Evolutionary conservation across 2,797 vertebrate genomes (phyloP), one percentile per base, ranked within the genome.

Genomic region (Kryptopterus vitreolus): DNA sequence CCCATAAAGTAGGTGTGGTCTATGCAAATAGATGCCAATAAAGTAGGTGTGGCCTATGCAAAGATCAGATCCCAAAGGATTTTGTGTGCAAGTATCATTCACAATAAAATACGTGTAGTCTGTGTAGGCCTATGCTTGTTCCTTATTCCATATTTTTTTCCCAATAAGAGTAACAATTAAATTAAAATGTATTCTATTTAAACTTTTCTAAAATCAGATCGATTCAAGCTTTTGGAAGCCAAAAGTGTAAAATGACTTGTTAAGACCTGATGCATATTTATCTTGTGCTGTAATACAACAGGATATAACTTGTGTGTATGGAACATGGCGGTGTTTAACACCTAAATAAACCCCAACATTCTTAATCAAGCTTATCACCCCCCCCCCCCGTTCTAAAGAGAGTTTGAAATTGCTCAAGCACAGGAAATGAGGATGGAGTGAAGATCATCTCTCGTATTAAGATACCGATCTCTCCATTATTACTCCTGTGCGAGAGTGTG

Each of bases 401-500:
- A 53, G 72, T 63, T 57, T 58, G 58, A 76, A 43, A 71, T 75
- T 74, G 69, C 57, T 78, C 63, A 50, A 48, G 65, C 78, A 77
- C 63, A 76, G 79, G 71, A 84, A 84, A 82, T 82, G 61, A 63
- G 75, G 63, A 77, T 80, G 80, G 66, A 73, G 46, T 62, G 20
- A 79, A 71, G 76, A 70, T 77, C 59, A 79, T 83, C 76, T 79
- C 77, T 81, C 76, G 58, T 73, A 73, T 81, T 83, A 82, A 82
- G 81, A 85, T 84, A 84, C 24, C 3, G 71, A 84, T 86, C 74
- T 82, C 74, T 76, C 74, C 63, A 77, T 85, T 83, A 82, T 61
- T 72, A 79, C 46, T 69, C 53, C 58, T 29, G 70, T 63, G 53
- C 65, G 55, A 12, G 55, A 24, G 31, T 11, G 31, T 4, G 31